Evolutionary conservation across 2,113 vertebrate species (phyloP), one percentile per base, ranked within the genome.

Genomic region (Phaethon lepturus): DNA sequence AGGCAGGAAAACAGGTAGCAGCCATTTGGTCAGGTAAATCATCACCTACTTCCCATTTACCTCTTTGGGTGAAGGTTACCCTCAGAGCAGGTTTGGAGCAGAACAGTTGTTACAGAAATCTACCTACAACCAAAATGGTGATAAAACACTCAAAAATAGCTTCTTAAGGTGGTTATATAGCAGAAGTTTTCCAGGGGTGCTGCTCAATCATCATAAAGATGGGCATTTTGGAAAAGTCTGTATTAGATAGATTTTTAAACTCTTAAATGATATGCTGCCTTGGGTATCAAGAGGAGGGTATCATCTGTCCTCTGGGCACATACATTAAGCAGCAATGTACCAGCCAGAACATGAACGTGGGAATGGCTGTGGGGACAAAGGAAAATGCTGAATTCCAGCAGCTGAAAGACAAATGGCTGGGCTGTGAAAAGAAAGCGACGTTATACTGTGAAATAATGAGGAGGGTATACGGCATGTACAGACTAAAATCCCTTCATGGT

Each of bases 401-500:
- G 25, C 45, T 2, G 3, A 63, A 53, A 52, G 25, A 63, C 5
- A 67, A 80, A 28, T 19, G 31, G 5, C 19, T 52, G 16, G 11
- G 10, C 63, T 77, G 38, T 24, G 11, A 89, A 71, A 58, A 77
- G 47, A 81, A 63, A 82, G 17, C 22, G 42, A 59, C 1, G 1
- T 25, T 88, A 33, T n/a, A 15, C 25, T 17, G 55, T 62, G 38
- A 81, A 91, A 81, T 40, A 67, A 23, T 5, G 17, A 38, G 49
- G 40, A 42, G 3, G 47, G 19, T 23, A 17, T 44, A 22, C 0
- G 1, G 23, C 16, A n/a, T 6, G 6, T 55, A 76, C 8, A 76
- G 47, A 44, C 7, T 89, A 59, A 66, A 92, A 56, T 56, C 81
- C 31, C 11, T 80, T 17, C 12, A 2, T 52, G 11, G 17, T 76